Evolutionary conservation across 2,888 invertebrate species (phyloP), one percentile per base, ranked within the genome.

Genomic region (Drosophila subquinaria): DNA sequence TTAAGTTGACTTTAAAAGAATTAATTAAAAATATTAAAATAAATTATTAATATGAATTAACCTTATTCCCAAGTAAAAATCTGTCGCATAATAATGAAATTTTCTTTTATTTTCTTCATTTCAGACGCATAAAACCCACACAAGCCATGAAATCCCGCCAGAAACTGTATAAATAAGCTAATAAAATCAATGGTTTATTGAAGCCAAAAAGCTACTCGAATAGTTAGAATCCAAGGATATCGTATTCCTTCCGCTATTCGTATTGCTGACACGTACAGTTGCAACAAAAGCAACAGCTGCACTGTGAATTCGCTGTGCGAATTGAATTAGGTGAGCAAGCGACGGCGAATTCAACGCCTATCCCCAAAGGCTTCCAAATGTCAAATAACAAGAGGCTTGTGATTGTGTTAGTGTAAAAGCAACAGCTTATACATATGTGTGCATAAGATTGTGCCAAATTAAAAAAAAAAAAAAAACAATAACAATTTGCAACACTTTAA

Each of bases 221-320:
- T 13, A 59, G 48, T 40, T 15, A 35, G 9, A 23, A 36, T 23
- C 48, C 17, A 57, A 20, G 23, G n/a, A 53, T 55, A 50, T 55
- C 43, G 13, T 13, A 20, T 55, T 42, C 15, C 17, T 11, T 23
- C 13, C 4, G 36, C 9, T 27, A 68, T 81, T 81, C 43, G 68
- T 71, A 69, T 69, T 68, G 50, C 64, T 40, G 60, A 71, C 88
- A 86, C 82, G 88, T 78, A 67, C 57, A 56, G 53, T 53, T 48
- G 42, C 42, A 69, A 47, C 43, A 45, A 45, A 38, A 51, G 42
- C 53, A 66, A 73, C 57, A 69, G 55, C 17, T 53, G 38, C 57
- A 38, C 61, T 13, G 27, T 20, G 42, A 40, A 36, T 17, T 33
- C 23, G 51, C 69, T 17, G 63, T 48, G 52, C 64, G 70, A 81